Evolutionary conservation across 2,797 vertebrate genomes (phyloP).

Genomic region (Columba guinea): DNA sequence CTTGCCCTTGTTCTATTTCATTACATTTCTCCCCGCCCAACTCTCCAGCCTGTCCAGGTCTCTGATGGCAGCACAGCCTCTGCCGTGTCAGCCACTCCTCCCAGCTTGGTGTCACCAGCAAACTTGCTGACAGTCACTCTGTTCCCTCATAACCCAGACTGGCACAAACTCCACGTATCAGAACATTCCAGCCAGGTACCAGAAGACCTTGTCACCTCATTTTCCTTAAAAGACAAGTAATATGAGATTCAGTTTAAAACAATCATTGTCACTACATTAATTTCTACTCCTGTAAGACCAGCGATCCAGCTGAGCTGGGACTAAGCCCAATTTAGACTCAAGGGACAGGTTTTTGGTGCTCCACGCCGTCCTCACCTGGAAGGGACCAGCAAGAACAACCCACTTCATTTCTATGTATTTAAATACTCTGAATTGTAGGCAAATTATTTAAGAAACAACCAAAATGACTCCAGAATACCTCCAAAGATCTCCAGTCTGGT

Average conservation of each 20-base stretch:
- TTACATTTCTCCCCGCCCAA: no score
- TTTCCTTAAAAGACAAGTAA: background rate
- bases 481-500: background rate
- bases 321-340: background rate
- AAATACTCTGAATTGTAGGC: background rate
- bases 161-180: rapidly evolving
- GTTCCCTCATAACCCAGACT: background rate
- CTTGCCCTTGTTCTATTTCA: no score
- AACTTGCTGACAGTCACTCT: no score
- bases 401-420: background rate
- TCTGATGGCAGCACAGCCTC: no score
- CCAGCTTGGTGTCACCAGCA: no score
- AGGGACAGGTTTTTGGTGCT: background rate
- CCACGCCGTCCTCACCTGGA: background rate
- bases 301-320: background rate
- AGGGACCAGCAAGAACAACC: background rate
- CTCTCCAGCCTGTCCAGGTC: no score
- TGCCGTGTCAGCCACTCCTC: no score
- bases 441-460: background rate
- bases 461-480: background rate
- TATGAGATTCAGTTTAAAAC: background rate
- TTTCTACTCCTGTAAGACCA: background rate
- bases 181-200: background rate
- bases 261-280: background rate
- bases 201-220: background rate